These are phyloP conservation scores for Pilophorus perplexus DNA, from an alignment of 2,888 invertebrate genomes.

Conservation along the genomic window DNA sequence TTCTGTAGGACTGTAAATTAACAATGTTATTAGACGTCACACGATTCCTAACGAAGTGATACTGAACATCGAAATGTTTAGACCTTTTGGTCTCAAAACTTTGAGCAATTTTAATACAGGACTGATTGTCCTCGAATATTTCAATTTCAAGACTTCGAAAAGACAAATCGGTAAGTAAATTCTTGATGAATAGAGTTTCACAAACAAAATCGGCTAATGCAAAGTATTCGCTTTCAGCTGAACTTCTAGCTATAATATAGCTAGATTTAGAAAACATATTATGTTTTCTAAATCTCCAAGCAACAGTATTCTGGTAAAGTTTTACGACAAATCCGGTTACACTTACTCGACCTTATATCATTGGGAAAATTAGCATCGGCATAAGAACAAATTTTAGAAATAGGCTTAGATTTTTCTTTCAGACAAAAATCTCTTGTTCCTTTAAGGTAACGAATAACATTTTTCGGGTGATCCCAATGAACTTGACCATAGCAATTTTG, in stretches of 20 bases:
- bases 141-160: not conserved
- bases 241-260: no score
- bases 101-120: conserved; percentile 7
- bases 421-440: not conserved
- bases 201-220: conserved; percentile 5
- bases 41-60: not conserved
- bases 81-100: conserved; percentile 8
- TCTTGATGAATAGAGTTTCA: conserved; percentile 2
- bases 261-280: no score
- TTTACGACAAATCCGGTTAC: not conserved
- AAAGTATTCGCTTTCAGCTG: no score
- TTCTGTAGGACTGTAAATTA: not conserved
- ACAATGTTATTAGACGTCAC: not conserved
- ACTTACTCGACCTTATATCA: conserved; percentile 1
- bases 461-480: conserved; percentile 12
- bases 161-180: not conserved
- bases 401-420: conserved; percentile 15
- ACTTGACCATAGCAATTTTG: not conserved
- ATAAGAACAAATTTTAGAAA: not conserved
- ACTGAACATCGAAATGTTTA: conserved; percentile 9
- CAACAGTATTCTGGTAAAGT: no score
- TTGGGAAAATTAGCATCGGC: conserved; percentile 6
- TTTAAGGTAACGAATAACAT: conserved; percentile 18
- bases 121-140: conserved; percentile 7
- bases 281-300: no score